Evolutionary conservation across 2,113 vertebrate species (phyloP).

Genomic region (Gobiocypris rarus): DNA sequence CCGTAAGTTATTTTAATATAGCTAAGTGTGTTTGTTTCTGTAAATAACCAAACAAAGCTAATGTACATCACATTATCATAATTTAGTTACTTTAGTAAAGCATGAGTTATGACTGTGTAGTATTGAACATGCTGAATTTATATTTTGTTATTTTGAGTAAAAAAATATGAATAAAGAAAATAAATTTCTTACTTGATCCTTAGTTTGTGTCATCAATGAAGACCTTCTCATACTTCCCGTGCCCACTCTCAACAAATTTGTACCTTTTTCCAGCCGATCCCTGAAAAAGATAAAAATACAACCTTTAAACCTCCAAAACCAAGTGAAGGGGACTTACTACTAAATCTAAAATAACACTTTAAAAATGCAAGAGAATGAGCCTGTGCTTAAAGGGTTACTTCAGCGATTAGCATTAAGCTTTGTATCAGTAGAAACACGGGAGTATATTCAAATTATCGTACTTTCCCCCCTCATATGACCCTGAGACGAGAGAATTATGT

Average conservation of each 20-base stretch:
- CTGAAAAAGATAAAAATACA: conserved; percentile 63
- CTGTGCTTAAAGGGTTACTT: too few species aligned
- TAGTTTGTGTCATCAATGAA: conserved; percentile 64
- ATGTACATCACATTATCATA: background rate
- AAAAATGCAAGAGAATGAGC: background rate
- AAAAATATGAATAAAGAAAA: background rate
- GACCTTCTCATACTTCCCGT: conserved; percentile 92
- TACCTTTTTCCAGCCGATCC: conserved; percentile 77
- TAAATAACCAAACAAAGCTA: background rate
- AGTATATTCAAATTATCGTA: too few species aligned
- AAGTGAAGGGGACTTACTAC: background rate
- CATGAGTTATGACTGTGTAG: background rate
- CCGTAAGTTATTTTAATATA: background rate
- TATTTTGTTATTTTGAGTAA: conserved; percentile 24
- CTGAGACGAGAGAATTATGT: too few species aligned
- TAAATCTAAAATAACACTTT: background rate
- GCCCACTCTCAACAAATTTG: conserved; percentile 87
- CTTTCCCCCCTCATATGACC: too few species aligned
- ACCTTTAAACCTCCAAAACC: background rate
- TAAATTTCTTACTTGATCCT: conserved; percentile 63
- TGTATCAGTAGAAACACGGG: too few species aligned
- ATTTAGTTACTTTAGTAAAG: background rate
- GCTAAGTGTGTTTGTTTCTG: background rate
- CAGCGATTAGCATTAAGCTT: too few species aligned
- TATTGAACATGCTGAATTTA: background rate